Evolutionary conservation across 2,113 vertebrate genomes (phyloP), one percentile per base, ranked within the genome.

Genomic region (Gorsachius goisagi): DNA sequence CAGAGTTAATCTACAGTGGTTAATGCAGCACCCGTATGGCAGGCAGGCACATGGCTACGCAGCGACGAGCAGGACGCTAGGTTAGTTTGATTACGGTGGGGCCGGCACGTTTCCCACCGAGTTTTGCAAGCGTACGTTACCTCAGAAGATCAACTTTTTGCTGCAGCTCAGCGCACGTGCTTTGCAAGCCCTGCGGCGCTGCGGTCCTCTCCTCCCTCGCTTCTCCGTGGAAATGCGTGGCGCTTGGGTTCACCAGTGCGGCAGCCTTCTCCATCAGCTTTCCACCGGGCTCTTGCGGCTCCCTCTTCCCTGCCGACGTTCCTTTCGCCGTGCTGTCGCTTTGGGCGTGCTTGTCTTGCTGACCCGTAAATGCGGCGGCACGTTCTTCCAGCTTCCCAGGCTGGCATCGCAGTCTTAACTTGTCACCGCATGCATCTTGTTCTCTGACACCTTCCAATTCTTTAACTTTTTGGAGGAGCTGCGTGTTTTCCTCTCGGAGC

Each of bases 121-220:
- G 55, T 33, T 82, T 44, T 39, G 78, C 60, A 66, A 69, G 75
- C 3, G 93, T 96, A 98, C 96, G 13, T 99, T 99, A 99, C 99
- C 99, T 99, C 98, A 99, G 95, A 56, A 97, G 96, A 77, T 98
- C 98, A 28, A 99, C 98, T 24, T 97, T 98, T 21, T 97, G 96
- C 74, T 98, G 98, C 96, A 99, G 98, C 39, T 97, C 97, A 28
- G 97, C 71, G 53, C 98, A 98, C 12, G 98, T 94, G 93, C 96
- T 96, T 56, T 98, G 99, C 21, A 99, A 94, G 85, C 98, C 96
- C 8, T 96, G 92, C 30, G 98, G 96, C 74, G 90, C 97, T 5
- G 62, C 49, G 14, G 94, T 98, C 66, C 99, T 96, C 77, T 97
- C 81, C 15, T 98, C 98, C 16, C 93, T 93, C 98, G n/a, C n/a